A percentile compares a stretch with the other conserved stretches of the same genome.
Conservation (phyloP, 2,113 vertebrate species). For the Fukomys damarensis region DNA sequence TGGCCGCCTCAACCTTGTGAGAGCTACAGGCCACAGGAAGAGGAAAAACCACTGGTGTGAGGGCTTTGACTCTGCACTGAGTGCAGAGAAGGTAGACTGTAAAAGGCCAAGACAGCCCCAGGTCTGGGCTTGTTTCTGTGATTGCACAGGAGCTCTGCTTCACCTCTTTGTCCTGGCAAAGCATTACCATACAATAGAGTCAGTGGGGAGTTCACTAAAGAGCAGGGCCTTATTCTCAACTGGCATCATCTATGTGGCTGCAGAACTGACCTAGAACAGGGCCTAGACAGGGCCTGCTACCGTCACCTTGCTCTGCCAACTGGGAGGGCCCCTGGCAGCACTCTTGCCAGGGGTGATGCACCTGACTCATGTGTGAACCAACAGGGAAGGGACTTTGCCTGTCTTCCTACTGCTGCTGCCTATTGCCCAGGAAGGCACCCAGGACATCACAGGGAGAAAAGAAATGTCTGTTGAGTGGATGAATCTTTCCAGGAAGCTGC, state of each 20-base stretch:
- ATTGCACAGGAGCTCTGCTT: not conserved
- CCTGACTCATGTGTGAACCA: not conserved
- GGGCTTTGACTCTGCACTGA: not conserved
- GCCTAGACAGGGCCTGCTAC: no score
- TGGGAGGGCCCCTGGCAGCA: not conserved
- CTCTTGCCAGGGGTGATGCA: not conserved
- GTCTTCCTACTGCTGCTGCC: not conserved
- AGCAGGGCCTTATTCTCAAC: not conserved
- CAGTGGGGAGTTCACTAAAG: not conserved
- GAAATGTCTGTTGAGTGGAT: not conserved
- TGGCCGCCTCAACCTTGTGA: not conserved
- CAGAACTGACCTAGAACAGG: not conserved
- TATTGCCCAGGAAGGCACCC: not conserved
- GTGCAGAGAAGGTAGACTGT: not conserved
- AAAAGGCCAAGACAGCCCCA: not conserved
- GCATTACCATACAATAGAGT: not conserved
- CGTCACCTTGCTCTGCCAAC: fast-evolving
- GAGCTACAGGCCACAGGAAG: not conserved
- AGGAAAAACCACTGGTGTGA: not conserved
- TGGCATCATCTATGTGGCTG: not conserved
- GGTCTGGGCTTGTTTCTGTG: not conserved
- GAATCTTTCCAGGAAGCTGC: not conserved
- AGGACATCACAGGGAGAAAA: no score
- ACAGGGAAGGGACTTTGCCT: not conserved
- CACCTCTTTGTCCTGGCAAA: not conserved